Evolutionary conservation across 2,888 invertebrate species (phyloP), one percentile per base, ranked within the genome.

Genomic region (Sinodicranocentrus sp.): DNA sequence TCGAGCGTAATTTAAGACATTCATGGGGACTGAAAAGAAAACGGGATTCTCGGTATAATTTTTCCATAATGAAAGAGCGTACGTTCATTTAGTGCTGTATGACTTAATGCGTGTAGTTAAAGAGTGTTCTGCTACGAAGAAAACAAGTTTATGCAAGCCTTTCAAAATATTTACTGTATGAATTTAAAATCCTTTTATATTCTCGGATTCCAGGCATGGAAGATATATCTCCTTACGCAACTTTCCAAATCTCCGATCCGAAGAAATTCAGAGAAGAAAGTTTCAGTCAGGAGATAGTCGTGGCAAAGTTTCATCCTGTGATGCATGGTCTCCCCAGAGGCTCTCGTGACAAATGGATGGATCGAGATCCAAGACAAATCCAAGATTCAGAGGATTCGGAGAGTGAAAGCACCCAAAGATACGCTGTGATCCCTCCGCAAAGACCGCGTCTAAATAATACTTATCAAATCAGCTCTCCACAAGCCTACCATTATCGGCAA

Each of bases 191-290:
- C n/a, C n/a, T n/a, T n/a, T n/a, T n/a, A n/a, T n/a, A n/a, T n/a
- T n/a, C n/a, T n/a, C n/a, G n/a, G n/a, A 57, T 57, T 28, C 52
- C 44, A 83, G 87, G 85, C 21, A 96, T 96, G 90, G 97, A 97
- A 91, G 97, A 97, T 90, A 96, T 97, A 89, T 97, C 97, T 90
- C 97, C 97, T 0, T 97, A 97, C 91, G 97, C 97, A 71, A 97
- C 97, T 59, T 97, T 97, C 91, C 97, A 97, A 90, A 92, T 97
- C 89, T 95, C 96, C 80, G 96, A 96, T 89, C 94, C 95, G 57
- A 88, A 88, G 72, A 87, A 87, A 79, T 87, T 86, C 72, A 75
- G 84, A 21, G 87, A 87, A 59, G 88, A 88, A 73, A 86, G 84
- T 76, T 87, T 87, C 48, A 86, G 86, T 67, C 87, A 87, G 73